Base-by-base conservation (phyloP, 2,888 invertebrate genomes). In the Erebia aethiops region DNA sequence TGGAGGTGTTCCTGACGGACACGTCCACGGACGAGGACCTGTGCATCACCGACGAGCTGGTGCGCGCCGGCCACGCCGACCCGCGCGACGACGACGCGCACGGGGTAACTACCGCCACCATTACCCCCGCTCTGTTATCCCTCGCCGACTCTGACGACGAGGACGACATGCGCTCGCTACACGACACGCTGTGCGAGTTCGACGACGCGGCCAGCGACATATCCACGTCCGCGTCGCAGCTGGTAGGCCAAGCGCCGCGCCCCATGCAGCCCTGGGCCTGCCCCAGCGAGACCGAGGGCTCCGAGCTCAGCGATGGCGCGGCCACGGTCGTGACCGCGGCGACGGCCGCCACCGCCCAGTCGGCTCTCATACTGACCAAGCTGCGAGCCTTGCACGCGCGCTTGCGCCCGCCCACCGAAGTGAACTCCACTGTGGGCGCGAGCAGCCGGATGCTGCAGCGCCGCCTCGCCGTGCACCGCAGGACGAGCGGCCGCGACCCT, bases 1-100 rank as follows among this genome's bases (percentile, higher is more conserved):
- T 90, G 64, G 88, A 90, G 75, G 82, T 95, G 77, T 86, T 91
- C 78, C 86, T 95, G 74, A 89, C 93, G 69, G 94, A 95, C 86
- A 94, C 95, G 49, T 79, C 87, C 8, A 84, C 85, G 43, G 82
- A 79, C 2, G 82, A 87, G 14, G 94, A 95, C 85, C 80, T 93
- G 70, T 92, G 90, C 84, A 80, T 95, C 74, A 90, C 94, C 81
- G 85, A 87, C 72, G 82, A 86, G 75, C 81, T 95, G 72, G 85
- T 94, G 11, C 83, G 88, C 76, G 85, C 91, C 72, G 94, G 94
- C 0, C 88, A 91, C 82, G 95, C 95, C 8, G 90, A 87, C 82
- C 58, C 78, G 74, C 82, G 86, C 43, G 35, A 67, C 68, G 84
- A 79, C 83, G 80, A 83, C 67, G 82, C 84, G 76, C 82, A 86